Evolutionary conservation across 2,113 vertebrate genomes (phyloP), one percentile per base, ranked within the genome.

Genomic region (Nanger granti): DNA sequence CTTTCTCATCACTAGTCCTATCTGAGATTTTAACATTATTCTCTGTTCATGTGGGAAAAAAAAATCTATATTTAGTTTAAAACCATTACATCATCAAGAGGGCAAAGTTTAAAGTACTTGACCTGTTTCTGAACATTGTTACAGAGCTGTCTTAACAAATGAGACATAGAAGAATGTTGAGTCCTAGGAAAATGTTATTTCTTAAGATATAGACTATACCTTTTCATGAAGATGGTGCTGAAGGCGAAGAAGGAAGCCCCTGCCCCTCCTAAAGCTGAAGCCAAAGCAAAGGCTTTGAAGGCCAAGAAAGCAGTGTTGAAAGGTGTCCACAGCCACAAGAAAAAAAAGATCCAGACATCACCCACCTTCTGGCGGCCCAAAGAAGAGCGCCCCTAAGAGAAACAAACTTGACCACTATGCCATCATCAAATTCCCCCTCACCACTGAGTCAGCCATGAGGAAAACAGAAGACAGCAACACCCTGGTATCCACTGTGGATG

Each of bases 1-100:
- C 91, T 37, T 97, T 66, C 34, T 52, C n/a, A 24, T 73, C 29
- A 59, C 24, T 92, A 90, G 37, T 54, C 34, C 86, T 87, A 28
- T 20, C 28, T 37, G 37, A 82, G 79, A 87, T 26, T 55, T 94
- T 94, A 88, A 66, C 31, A 54, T 29, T 82, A 49, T 18, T 55
- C 13, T 73, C 22, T 84, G 6, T 87, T 76, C 14, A 9, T 54
- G 20, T 85, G 54, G 54, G 10, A 11, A 4, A 11, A 69, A 94
- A 84, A 34, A 11, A 26, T 44, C 47, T 60, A 5, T 41, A 31
- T 89, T 91, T 64, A 31, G n/a, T 49, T 62, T 62, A 14, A 57
- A 89, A 95, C 11, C n/a, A 62, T 59, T 54, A 59, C 76, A 44
- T 89, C 69, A 47, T 49, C 79, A 47, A 87, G 60, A 80, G 62